These are phyloP conservation scores for Prunella fulvescens DNA, from an alignment of 2,113 vertebrate genomes.

Conservation along the genomic window DNA sequence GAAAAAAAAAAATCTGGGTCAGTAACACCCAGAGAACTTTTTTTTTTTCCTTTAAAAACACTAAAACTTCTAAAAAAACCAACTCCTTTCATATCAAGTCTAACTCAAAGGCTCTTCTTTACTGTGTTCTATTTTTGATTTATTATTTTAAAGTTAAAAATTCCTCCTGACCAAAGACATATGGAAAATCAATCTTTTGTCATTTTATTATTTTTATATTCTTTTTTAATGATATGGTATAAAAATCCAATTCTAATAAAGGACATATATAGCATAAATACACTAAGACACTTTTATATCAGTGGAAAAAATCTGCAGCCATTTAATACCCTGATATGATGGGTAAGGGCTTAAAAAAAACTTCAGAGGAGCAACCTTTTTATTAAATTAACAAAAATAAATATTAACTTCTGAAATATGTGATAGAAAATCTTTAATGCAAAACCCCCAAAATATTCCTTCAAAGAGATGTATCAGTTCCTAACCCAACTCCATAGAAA, in stretches of 20 bases:
- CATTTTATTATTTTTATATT: constrained; percentile 69
- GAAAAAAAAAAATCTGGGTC: background rate
- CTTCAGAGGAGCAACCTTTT: constrained; percentile 45
- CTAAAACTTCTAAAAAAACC: background rate
- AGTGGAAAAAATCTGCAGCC: constrained; percentile 34
- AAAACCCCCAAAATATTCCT: constrained; percentile 33
- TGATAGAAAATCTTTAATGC: constrained; percentile 72
- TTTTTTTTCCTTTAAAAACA: background rate
- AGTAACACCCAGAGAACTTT: background rate
- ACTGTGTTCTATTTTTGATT: background rate
- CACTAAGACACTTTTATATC: constrained; percentile 68
- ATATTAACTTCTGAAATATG: constrained; percentile 69
- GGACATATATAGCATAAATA: constrained; percentile 64
- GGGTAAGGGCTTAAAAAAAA: constrained; percentile 51
- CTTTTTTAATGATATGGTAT: constrained; percentile 66
- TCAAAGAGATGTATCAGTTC: constrained; percentile 57
- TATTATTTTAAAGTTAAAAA: constrained; percentile 27
- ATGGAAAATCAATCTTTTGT: constrained; percentile 68
- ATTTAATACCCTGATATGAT: constrained; percentile 12
- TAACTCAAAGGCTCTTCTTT: background rate
- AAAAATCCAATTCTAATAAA: constrained; percentile 69
- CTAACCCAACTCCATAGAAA: constrained; percentile 29
- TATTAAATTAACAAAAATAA: constrained; percentile 74
- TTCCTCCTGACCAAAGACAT: constrained; percentile 34
- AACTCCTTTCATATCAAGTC: background rate